Evolutionary conservation across 1,140 invertebrate genomes (phyloP).

Genomic region (Acyrthosiphon pisum): DNA sequence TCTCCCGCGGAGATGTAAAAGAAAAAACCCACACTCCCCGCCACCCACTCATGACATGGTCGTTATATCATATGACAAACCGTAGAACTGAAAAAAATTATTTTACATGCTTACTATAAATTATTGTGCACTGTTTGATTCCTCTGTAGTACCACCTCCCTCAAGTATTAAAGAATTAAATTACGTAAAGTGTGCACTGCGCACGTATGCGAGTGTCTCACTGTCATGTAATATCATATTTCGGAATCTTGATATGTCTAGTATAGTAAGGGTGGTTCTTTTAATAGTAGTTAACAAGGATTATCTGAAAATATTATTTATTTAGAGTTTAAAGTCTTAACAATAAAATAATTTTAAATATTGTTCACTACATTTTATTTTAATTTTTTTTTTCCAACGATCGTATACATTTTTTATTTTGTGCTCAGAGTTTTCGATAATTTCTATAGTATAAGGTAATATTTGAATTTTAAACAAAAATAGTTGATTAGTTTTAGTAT

Average conservation of each 20-base stretch:
- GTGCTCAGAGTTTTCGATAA: too few relatives aligned
- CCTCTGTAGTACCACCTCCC: not conserved
- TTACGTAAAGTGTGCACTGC: not conserved
- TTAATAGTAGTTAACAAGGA: not conserved
- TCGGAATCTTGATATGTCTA: not conserved
- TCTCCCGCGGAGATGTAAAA: not conserved
- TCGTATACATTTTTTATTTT: not conserved
- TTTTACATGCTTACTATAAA: not conserved
- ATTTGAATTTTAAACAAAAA: too few relatives aligned
- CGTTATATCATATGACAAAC: not conserved
- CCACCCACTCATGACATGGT: not conserved
- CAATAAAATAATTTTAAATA: not conserved
- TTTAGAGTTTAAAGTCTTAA: not conserved
- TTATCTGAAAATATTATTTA: not conserved
- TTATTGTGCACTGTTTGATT: not conserved
- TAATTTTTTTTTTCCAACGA: not conserved
- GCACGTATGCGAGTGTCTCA: not conserved
- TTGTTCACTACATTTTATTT: too few relatives aligned
- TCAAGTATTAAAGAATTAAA: not conserved
- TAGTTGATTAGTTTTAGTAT: too few relatives aligned
- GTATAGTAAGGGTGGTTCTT: not conserved
- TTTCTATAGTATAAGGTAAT: too few relatives aligned
- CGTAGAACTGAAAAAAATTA: not conserved
- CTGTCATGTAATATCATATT: not conserved
- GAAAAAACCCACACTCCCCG: not conserved